Evolutionary conservation across 2,797 vertebrate genomes (phyloP), one percentile per base, ranked within the genome.

Genomic region (Typhlichthys eigenmanni): DNA sequence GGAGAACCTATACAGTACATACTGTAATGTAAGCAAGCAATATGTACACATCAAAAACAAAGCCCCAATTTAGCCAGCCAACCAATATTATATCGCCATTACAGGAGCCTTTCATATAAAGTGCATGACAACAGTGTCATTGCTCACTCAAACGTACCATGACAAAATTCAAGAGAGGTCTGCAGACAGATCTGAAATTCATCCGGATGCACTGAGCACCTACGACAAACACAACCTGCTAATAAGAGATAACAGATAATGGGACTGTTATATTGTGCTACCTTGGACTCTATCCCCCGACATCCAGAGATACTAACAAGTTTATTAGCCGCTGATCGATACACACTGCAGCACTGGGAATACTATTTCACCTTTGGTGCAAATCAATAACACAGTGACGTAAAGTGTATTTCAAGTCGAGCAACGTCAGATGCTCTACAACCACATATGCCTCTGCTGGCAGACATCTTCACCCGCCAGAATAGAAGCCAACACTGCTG

Each of bases 281-380:
- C 59, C n/a, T 14, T 47, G 10, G 58, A 38, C 69, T 72, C 79
- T 60, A 80, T 59, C 79, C 77, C 75, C 50, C 53, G 16, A 45
- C 11, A 85, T 76, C 84, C 61, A 80, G 82, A 66, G 65, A 51
- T 9, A 53, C 69, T 84, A 68, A 89, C 84, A 76, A 84, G 47
- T 79, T 8, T 72, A 69, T 52, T 74, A 82, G 84, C 76, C 70
- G 62, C 67, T 10, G 0, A 43, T 87, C 82, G 62, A 84, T 85
- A 84, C 71, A 70, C 66, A 55, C 11, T 47, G 66, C 47, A 68
- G 68, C 55, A 62, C 1, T 1, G n/a, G 24, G 43, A 74, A 57
- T 55, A 47, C 29, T 64, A 55, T 3, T 38, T 32, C 57, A 71
- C 60, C 56, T 56, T 54, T 58, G 12, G n/a, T 68, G 17, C 9